Evolutionary conservation across 2,888 invertebrate species (phyloP), one percentile per base, ranked within the genome.

Genomic region (Rutpela maculata): DNA sequence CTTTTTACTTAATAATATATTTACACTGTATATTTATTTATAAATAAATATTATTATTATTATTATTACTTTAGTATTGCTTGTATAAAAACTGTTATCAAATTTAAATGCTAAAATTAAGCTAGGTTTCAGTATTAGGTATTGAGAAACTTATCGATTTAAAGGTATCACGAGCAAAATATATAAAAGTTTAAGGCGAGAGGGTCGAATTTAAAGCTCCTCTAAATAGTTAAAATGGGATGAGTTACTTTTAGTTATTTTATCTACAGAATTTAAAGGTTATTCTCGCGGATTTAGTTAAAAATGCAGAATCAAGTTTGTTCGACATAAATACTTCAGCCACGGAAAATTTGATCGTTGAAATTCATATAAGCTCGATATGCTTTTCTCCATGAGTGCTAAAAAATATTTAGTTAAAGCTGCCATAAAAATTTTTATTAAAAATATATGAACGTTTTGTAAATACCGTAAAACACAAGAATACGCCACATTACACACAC

Each of bases 61-160:
- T n/a, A n/a, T n/a, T n/a, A n/a, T n/a, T n/a, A n/a, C n/a, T n/a
- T n/a, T n/a, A n/a, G n/a, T 65, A 65, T 65, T 65, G 65, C 22
- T 50, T 55, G 1, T 5, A 66, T 66, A 50, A 66, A 66, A 22
- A 50, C 22, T 12, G 66, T 50, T 15, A 70, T 43, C 63, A 75
- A 69, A 69, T 70, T 22, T 70, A 38, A 57, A 65, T 18, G 62
- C 57, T 57, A 38, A 43, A 75, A 75, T 75, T 63, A 57, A 70
- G 38, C 70, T 69, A 57, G 63, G 63, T 10, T 17, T 12, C 18
- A n/a, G n/a, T n/a, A n/a, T 66, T 66, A 50, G 22, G 66, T 50
- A 66, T 22, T 55, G 50, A 50, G 18, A 55, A 65, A 66, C 55
- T 67, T 67, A 67, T 67, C 22, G 1, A 26, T 67, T 18, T 15